These are phyloP conservation scores for Synanthedon formicaeformis DNA, from an alignment of 2,888 invertebrate genomes.

Conservation along the genomic window DNA sequence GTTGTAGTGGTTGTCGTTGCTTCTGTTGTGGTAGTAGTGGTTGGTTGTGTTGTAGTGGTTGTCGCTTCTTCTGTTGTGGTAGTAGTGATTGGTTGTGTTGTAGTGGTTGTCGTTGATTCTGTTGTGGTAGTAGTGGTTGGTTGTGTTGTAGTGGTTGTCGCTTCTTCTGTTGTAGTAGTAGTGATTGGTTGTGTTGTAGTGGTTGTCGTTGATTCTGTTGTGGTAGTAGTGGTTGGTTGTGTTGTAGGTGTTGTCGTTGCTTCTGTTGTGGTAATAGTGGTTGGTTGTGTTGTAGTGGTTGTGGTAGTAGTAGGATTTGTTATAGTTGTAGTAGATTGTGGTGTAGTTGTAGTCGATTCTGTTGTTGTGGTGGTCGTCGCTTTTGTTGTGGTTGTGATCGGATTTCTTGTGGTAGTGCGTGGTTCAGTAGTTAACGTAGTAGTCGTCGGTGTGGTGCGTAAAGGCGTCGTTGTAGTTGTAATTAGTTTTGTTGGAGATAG, in stretches of 20 bases:
- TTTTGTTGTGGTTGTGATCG: slow-evolving; percentile 3
- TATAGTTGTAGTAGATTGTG: not conserved
- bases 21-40: slow-evolving; percentile 3
- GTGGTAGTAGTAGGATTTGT: slow-evolving; percentile 3
- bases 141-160: slow-evolving; percentile 1
- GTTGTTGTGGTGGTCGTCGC: not conserved
- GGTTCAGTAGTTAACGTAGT: slow-evolving; percentile 17
- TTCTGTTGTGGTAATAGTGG: slow-evolving; percentile 5
- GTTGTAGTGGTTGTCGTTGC: slow-evolving; percentile 1
- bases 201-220: slow-evolving; percentile 3
- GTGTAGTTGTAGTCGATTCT: slow-evolving; percentile 1
- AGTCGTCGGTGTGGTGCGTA: not conserved
- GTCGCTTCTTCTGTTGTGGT: slow-evolving; percentile 1
- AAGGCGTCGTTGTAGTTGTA: not conserved
- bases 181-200: slow-evolving; percentile 6
- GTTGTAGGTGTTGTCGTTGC: slow-evolving; percentile 3
- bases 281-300: slow-evolving; percentile 4
- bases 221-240: slow-evolving; percentile 11
- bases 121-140: slow-evolving; percentile 2
- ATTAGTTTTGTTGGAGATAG: slow-evolving; percentile 2
- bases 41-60: not conserved
- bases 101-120: not conserved
- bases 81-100: slow-evolving; percentile 1
- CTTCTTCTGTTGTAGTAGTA: slow-evolving; percentile 2
- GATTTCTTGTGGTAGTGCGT: slow-evolving; percentile 5